Evolutionary conservation across 2,888 invertebrate species (phyloP).

Genomic region (Nysson spinosus): DNA sequence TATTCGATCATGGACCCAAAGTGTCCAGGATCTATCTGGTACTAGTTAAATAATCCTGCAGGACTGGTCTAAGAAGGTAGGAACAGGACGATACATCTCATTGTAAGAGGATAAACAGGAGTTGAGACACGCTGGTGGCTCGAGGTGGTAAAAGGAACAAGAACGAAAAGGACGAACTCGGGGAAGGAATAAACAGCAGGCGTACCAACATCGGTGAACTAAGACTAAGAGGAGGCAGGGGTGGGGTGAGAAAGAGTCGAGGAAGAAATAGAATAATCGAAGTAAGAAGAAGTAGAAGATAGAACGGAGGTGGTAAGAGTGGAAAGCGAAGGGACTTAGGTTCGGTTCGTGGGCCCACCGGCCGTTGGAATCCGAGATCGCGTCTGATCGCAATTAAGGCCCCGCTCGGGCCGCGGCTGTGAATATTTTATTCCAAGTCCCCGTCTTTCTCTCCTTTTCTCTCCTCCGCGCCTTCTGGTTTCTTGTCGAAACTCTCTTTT

Average conservation of each 20-base stretch:
- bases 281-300: neutral
- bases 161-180: slow-evolving; percentile 40
- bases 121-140: slow-evolving; percentile 68
- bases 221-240: slow-evolving; percentile 39
- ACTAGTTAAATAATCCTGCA: slow-evolving; percentile 76
- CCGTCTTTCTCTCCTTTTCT: slow-evolving; percentile 45
- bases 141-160: slow-evolving; percentile 42
- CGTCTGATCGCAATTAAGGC: slow-evolving; percentile 78
- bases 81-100: slow-evolving; percentile 77
- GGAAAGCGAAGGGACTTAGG: slow-evolving; percentile 48
- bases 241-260: slow-evolving; percentile 17
- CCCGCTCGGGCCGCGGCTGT: slow-evolving; percentile 72
- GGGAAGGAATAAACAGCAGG: slow-evolving; percentile 30
- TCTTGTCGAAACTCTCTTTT: slow-evolving; percentile 18
- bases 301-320: slow-evolving; percentile 12
- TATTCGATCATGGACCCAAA: neutral
- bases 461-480: slow-evolving; percentile 12
- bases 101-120: slow-evolving; percentile 77
- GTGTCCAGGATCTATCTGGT: slow-evolving; percentile 48
- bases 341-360: slow-evolving; percentile 72
- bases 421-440: slow-evolving; percentile 75
- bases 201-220: slow-evolving; percentile 26
- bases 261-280: slow-evolving; percentile 14
- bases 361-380: slow-evolving; percentile 77
- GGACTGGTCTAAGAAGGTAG: slow-evolving; percentile 66